Percentiles rank a stretch among this genome's conserved stretches.
Conservation (phyloP, 2,113 vertebrate species). For the Meriones unguiculatus region DNA sequence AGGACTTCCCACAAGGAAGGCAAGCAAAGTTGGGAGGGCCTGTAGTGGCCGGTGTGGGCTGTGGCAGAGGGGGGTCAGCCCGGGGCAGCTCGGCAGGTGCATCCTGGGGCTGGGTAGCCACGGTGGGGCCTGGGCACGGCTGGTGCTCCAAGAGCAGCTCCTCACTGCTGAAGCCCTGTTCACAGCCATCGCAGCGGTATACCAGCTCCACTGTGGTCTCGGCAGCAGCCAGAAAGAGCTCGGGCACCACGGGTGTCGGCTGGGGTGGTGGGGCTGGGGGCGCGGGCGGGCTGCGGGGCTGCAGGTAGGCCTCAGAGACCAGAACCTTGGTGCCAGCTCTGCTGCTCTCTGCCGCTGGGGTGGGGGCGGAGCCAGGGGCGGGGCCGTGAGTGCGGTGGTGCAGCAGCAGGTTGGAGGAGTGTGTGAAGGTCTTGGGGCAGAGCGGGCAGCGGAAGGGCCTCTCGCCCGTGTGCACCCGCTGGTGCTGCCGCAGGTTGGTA, state of each 20-base stretch:
- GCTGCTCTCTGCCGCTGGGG: conserved; percentile 81
- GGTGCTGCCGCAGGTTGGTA: conserved; percentile 94
- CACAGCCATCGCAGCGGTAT: conserved; percentile 75
- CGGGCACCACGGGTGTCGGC: conserved; percentile 54
- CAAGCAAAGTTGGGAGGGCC: conserved; percentile 89
- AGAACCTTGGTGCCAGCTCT: conserved; percentile 14
- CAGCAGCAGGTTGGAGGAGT: conserved; percentile 92
- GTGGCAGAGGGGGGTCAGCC: not conserved
- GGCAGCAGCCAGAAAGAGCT: conserved; percentile 62
- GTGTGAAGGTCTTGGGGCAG: conserved; percentile 93
- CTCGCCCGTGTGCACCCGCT: conserved; percentile 93
- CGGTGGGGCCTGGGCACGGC: conserved; percentile 50
- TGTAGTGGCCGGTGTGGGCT: not conserved
- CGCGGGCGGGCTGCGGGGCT: conserved; percentile 70
- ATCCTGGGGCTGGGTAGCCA: not conserved
- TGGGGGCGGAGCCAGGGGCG: not conserved
- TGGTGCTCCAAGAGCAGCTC: conserved; percentile 76
- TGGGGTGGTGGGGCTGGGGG: not conserved
- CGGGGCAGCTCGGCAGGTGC: fast-evolving
- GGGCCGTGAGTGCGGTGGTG: conserved; percentile 90
- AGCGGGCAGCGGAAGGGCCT: conserved; percentile 91
- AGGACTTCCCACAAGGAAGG: conserved; percentile 93
- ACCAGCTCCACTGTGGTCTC: conserved; percentile 82
- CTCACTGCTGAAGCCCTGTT: conserved; percentile 79
- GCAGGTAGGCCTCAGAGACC: conserved; percentile 74